A percentile compares a stretch with the other conserved stretches of the same genome.
These are phyloP conservation scores for Menura novaehollandiae DNA, from an alignment of 2,113 vertebrate species.

Conservation along the genomic window DNA sequence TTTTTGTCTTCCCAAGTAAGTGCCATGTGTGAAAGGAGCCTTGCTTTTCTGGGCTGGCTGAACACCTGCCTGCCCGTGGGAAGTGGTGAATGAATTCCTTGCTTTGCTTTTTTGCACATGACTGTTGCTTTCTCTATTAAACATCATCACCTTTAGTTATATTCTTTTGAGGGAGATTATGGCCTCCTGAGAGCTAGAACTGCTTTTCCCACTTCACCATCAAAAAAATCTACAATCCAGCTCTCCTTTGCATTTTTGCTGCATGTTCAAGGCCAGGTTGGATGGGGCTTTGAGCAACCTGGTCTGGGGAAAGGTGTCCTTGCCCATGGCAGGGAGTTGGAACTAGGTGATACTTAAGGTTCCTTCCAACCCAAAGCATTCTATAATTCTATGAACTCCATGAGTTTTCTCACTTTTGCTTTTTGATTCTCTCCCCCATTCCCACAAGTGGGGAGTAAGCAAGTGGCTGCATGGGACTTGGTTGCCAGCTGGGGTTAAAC, in stretches of 20 bases:
- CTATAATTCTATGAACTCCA: background rate
- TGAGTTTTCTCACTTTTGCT: background rate
- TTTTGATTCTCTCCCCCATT: background rate
- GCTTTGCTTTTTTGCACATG: background rate
- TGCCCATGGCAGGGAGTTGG: background rate
- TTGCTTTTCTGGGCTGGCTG: background rate
- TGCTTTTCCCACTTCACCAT: background rate
- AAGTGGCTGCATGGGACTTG: background rate
- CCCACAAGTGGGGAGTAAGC: fast-evolving
- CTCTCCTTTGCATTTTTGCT: background rate
- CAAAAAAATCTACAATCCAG: background rate
- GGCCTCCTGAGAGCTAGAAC: background rate
- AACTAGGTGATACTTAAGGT: background rate
- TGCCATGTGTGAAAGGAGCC: background rate
- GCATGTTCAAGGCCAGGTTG: background rate
- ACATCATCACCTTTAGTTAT: background rate
- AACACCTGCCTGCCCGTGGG: background rate
- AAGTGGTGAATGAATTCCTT: background rate
- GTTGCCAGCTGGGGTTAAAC: background rate
- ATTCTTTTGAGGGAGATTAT: background rate
- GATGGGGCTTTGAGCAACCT: background rate
- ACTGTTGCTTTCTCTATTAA: background rate
- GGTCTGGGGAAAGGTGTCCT: background rate
- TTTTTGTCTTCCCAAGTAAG: background rate
- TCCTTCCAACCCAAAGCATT: background rate